Evolutionary conservation across 2,888 invertebrate genomes (phyloP), one percentile per base, ranked within the genome.

Genomic region (Erpobdella octoculata): DNA sequence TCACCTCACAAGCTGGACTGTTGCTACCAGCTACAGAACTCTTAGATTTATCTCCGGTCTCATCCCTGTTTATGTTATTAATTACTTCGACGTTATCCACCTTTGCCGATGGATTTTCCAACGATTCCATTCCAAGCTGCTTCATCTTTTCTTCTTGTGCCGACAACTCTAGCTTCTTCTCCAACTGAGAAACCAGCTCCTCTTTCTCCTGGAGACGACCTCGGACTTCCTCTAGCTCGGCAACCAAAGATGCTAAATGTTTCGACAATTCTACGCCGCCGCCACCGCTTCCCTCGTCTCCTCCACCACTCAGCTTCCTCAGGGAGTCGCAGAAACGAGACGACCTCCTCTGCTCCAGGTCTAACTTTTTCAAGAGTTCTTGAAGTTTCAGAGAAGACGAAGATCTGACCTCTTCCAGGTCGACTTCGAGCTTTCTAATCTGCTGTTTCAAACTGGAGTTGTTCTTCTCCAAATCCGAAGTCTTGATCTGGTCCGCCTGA

Each of bases 331-430:
- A 53, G 53, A 53, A 86, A 81, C 92, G 92, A 75, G 90, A 89
- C 82, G 92, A 92, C 25, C 92, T 87, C 81, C 91, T 91, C 81
- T 90, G 91, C 18, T 90, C 89, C 62, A 91, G 87, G 9, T 89
- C 91, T 58, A 80, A 79, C 72, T 79, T 78, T 8, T 91, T 91
- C 82, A 92, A 92, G 59, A 93, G 84, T 0, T 92, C 85, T 77
- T 91, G 90, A 78, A 93, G 89, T 67, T 92, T 87, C 33, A 89
- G 31, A 9, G 62, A 62, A 35, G 31, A 33, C 1, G 62, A 62
- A 12, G 62, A 33, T 33, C 35, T 62, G 31, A 92, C 89, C 1
- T 78, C 78, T 64, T 80, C 76, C 71, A 88, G 87, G 73, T 87
- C 86, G 72, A 87, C 86, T 71, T 85, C 84, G 75, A 87, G 84